Base-by-base conservation (phyloP, 2,113 vertebrate species). In the Gymnocephalus cernua region DNA sequence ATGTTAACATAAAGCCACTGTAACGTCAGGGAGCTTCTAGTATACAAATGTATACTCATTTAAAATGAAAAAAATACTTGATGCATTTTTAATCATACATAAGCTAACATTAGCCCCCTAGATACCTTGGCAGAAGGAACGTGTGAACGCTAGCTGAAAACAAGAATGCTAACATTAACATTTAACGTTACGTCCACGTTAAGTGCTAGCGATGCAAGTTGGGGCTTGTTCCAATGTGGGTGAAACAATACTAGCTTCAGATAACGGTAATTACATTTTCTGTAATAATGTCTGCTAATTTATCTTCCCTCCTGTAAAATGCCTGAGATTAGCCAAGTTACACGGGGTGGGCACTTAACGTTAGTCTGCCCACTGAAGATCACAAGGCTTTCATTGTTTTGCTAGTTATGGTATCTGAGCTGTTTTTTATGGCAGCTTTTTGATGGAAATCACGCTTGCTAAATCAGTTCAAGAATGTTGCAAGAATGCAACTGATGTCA, bases 81-180 rank as follows among this genome's bases (percentile, higher is more conserved):
- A 4, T 72, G 15, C 25, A 77, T 79, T 53, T 82, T 58, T 65
- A 63, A 73, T 77, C 23, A 35, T 13, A 50, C 61, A 67, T 18
- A 88, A 71, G 82, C 84, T 92, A 83, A 79, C 77, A 47, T 83
- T 83, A 81, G 87, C 76, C 47, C 29, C 13, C 4, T 48, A 65
- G 53, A 80, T 73, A 73, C 65, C 38, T 8, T 77, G 48, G 53
- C 57, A 76, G 12, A 5, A 2, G 58, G n/a, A 23, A 15, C 14
- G 58, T 54, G 71, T 35, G 41, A 25, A 25, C 58, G 59, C 56
- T 78, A 80, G 78, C 73, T 44, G 9, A 21, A 44, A 15, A 11
- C 56, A 11, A 4, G 53, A 58, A 38, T 48, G 73, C 70, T 83
- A 83, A 80, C 64, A 10, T 58, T 35, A 38, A n/a, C 2, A 11